These are phyloP conservation scores for Chrysodeixis includens DNA, from an alignment of 2,888 invertebrate genomes.

Conservation along the genomic window DNA sequence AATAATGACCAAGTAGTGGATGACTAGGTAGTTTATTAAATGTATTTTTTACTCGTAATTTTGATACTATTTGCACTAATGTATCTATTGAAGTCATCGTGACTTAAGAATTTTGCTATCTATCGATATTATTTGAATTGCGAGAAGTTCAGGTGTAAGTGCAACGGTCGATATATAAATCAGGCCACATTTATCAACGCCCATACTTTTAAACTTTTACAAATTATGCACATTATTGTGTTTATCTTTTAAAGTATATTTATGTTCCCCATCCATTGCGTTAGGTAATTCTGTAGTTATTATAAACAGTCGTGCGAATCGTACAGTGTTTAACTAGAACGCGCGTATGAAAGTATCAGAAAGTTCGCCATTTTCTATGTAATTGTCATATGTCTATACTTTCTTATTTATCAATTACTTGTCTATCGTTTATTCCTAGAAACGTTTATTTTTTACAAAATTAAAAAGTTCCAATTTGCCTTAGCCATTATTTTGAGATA, in stretches of 20 bases:
- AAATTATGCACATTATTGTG: neutral
- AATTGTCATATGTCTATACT: neutral
- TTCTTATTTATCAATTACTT: neutral
- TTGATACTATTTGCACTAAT: too few species aligned
- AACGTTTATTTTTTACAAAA: neutral
- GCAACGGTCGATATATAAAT: neutral
- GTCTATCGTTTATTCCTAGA: neutral
- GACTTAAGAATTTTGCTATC: neutral
- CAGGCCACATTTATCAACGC: neutral
- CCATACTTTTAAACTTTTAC: neutral
- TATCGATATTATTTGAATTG: neutral
- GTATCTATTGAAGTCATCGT: neutral
- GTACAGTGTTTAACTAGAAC: neutral
- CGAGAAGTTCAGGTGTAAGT: neutral
- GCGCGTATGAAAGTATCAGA: neutral
- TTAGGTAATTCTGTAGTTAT: conserved; percentile 31
- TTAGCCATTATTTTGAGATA: too few species aligned
- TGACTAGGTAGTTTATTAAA: too few species aligned
- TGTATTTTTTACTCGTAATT: too few species aligned
- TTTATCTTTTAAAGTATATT: neutral
- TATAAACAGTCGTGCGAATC: neutral
- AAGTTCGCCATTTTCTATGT: conserved; percentile 9
- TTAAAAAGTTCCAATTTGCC: neutral
- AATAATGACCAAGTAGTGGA: neutral
- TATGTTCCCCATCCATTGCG: conserved; percentile 27